Base-by-base conservation (phyloP, 2,113 vertebrate species). In the Lepisosteus oculatus region DNA sequence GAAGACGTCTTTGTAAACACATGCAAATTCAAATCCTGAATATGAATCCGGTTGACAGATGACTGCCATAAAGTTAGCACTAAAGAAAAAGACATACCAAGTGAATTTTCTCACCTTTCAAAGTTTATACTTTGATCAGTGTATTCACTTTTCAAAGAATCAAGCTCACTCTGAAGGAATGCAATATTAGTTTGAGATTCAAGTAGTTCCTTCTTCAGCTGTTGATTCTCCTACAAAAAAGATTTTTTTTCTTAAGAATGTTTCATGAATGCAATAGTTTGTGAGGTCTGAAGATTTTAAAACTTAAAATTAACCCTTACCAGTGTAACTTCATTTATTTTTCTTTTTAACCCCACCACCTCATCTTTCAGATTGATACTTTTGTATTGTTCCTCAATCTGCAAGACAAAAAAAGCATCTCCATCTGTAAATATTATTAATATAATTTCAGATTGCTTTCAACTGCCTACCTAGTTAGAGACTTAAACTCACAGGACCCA, bases 331-430 rank as follows among this genome's bases (percentile, higher is more conserved):
- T 95, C 94, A 70, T 88, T 93, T 54, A 97, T 93, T 83, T 90
- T 95, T 85, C 90, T 96, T 83, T 93, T 98, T 78, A 98, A 55
- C 67, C 89, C 87, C 41, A 79, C 75, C n/a, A 92, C 87, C 83
- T 98, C 95, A 68, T 98, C 95, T 76, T 91, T 97, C 72, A 93
- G 88, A 71, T 81, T 93, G 83, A 94, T 72, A 3, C 76, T 91
- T 76, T 90, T 97, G 55, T 94, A 96, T 68, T 96, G 94, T 76
- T 98, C 94, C 82, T 98, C 96, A 12, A 95, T 88, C 97, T 99
- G 86, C 64, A 81, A 87, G 3, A 63, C 56, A 55, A 73, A 83
- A 17, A 29, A 67, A 81, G 65, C 15, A 69, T 9, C 12, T 12
- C 9, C 5, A 51, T 51, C 29, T 29, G 29, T 29, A 29, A 29